Evolutionary conservation across 2,113 vertebrate genomes (phyloP).

Genomic region (Lycaon pictus): DNA sequence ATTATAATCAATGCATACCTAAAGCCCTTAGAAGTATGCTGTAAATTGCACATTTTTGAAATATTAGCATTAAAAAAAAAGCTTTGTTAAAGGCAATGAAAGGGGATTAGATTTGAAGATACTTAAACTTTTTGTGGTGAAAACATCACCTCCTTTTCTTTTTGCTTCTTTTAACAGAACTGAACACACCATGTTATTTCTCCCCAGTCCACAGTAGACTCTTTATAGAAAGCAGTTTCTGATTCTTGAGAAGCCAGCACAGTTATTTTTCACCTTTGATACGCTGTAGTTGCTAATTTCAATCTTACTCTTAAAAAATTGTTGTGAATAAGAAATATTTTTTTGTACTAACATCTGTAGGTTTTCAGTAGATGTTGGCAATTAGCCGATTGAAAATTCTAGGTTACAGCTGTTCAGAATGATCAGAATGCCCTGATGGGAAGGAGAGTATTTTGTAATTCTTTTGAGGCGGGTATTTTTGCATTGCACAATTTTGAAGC

Average conservation of each 20-base stretch:
- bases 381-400: neutral
- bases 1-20: neutral
- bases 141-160: neutral
- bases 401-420: neutral
- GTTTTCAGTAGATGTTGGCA: neutral
- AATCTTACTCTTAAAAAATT: neutral
- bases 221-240: neutral
- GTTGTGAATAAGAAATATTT: neutral
- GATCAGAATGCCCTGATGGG: neutral
- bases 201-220: neutral
- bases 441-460: neutral
- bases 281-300: neutral
- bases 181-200: neutral
- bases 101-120: neutral
- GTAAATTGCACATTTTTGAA: neutral
- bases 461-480: neutral
- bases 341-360: neutral
- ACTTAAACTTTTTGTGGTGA: neutral
- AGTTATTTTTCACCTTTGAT: neutral
- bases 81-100: constrained; percentile 5
- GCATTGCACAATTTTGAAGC: neutral
- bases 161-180: neutral
- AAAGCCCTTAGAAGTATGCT: neutral
- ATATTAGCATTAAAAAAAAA: neutral
- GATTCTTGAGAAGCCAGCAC: neutral